Conservation (phyloP, 1,140 invertebrate genomes). For the Homalodisca vitripennis region DNA sequence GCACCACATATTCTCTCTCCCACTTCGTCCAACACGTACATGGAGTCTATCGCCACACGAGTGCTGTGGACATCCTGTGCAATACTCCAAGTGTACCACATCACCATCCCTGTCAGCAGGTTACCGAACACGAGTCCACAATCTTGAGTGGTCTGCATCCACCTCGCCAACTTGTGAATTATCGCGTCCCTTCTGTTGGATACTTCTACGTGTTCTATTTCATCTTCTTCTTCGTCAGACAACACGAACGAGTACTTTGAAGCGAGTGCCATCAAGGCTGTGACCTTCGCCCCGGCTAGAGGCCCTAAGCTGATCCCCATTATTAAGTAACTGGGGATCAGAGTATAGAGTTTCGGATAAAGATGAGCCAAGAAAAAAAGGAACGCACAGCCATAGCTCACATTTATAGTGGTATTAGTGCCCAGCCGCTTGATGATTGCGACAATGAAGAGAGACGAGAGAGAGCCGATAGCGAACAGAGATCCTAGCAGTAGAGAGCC, state of each 20-base stretch:
- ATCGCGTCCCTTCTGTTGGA: conserved; percentile 33
- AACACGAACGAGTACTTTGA: conserved; percentile 58
- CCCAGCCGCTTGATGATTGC: conserved; percentile 56
- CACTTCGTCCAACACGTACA: conserved; percentile 50
- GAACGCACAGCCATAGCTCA: conserved; percentile 53
- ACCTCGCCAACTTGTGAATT: conserved; percentile 43
- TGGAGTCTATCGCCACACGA: conserved; percentile 38
- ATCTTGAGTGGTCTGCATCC: conserved; percentile 58
- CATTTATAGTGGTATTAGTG: conserved; percentile 52
- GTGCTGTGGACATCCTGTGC: conserved; percentile 33
- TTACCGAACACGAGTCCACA: conserved; percentile 57
- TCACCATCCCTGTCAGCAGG: conserved; percentile 50
- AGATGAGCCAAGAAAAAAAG: conserved; percentile 59
- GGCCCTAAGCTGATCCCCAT: conserved; percentile 58
- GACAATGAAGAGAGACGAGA: conserved; percentile 54
- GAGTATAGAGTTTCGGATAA: conserved; percentile 59
- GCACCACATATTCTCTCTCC: conserved; percentile 55
- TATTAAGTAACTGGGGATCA: conserved; percentile 59
- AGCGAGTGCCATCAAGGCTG: conserved; percentile 58
- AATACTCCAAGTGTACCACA: conserved; percentile 48
- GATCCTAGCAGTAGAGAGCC: conserved; percentile 56
- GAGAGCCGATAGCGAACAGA: conserved; percentile 54
- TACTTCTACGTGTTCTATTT: conserved; percentile 34
- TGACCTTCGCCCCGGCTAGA: conserved; percentile 54
- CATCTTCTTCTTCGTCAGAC: conserved; percentile 53